Evolutionary conservation across 2,888 invertebrate species (phyloP).

Genomic region (Pollenia angustigena): DNA sequence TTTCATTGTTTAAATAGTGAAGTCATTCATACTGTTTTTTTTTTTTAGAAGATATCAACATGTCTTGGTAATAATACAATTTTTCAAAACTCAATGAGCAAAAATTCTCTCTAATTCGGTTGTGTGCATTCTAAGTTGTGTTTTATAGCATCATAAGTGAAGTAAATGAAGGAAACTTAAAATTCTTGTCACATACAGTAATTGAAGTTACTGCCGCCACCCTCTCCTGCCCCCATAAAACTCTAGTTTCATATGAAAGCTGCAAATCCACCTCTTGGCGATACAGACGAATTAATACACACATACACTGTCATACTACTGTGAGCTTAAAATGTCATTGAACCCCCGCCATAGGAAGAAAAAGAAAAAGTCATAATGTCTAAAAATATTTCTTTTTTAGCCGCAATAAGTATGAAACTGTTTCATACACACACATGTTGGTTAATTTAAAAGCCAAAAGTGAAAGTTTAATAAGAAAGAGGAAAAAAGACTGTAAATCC

Average conservation of each 20-base stretch:
- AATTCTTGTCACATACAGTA: slow-evolving; percentile 69
- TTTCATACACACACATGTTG: slow-evolving; percentile 25
- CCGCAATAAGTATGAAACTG: slow-evolving; percentile 27
- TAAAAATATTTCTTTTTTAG: slow-evolving; percentile 11
- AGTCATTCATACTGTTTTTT: slow-evolving; percentile 31
- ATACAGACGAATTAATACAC: neutral
- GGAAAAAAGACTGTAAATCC: slow-evolving; percentile 50
- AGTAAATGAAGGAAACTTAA: slow-evolving; percentile 63
- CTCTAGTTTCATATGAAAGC: neutral
- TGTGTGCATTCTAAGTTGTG: neutral
- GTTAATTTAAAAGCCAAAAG: slow-evolving; percentile 45
- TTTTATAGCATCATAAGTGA: slow-evolving; percentile 18
- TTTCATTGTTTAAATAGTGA: slow-evolving; percentile 54
- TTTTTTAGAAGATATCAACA: slow-evolving; percentile 45
- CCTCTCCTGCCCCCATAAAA: neutral
- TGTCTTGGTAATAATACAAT: slow-evolving; percentile 65
- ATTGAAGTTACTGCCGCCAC: slow-evolving; percentile 53
- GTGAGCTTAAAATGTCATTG: slow-evolving; percentile 31
- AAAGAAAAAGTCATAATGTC: slow-evolving; percentile 27
- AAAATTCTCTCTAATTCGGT: slow-evolving; percentile 13
- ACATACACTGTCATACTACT: neutral
- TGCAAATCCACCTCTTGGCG: neutral
- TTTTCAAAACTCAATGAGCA: slow-evolving; percentile 56
- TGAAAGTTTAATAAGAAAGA: slow-evolving; percentile 47
- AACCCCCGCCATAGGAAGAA: neutral